Percentiles rank a stretch among this genome's conserved stretches.
These are phyloP conservation scores for Silurus asotus DNA, from an alignment of 2,113 vertebrate species.

Conservation along the genomic window DNA sequence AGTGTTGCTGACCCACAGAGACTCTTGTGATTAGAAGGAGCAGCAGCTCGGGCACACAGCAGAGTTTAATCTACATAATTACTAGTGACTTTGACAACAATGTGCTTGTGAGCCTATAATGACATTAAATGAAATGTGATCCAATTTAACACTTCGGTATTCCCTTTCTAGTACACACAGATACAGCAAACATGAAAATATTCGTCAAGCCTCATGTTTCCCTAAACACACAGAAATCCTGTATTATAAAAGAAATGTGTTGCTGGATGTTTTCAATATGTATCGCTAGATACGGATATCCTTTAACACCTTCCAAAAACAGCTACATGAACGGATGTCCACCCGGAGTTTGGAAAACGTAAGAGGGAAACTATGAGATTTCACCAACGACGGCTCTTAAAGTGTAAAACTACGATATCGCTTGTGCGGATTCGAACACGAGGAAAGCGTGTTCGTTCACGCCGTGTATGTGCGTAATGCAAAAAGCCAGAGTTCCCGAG, in stretches of 20 bases:
- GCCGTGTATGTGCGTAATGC: not conserved
- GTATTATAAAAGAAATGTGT: not conserved
- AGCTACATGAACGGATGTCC: not conserved
- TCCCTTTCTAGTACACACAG: not conserved
- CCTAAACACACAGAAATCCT: not conserved
- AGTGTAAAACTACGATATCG: not conserved
- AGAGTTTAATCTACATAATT: conserved; percentile 18
- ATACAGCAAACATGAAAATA: not conserved
- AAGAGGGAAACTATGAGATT: not conserved
- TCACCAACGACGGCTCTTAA: not conserved
- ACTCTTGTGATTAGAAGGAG: not conserved
- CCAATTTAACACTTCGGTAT: conserved; percentile 14
- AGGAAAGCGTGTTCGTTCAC: not conserved
- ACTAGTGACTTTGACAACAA: conserved; percentile 15
- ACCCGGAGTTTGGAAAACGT: not conserved
- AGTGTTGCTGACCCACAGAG: not conserved
- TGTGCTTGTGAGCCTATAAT: conserved; percentile 19
- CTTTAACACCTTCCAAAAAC: not conserved
- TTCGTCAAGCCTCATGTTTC: not conserved
- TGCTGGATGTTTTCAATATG: not conserved
- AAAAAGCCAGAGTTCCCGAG: not conserved
- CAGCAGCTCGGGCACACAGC: not conserved
- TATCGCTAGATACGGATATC: no score
- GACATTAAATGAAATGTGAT: conserved; percentile 33
- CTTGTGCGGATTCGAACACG: no score